These are phyloP conservation scores for Oryzaephilus surinamensis DNA, from an alignment of 1,140 invertebrate species.

Conservation along the genomic window DNA sequence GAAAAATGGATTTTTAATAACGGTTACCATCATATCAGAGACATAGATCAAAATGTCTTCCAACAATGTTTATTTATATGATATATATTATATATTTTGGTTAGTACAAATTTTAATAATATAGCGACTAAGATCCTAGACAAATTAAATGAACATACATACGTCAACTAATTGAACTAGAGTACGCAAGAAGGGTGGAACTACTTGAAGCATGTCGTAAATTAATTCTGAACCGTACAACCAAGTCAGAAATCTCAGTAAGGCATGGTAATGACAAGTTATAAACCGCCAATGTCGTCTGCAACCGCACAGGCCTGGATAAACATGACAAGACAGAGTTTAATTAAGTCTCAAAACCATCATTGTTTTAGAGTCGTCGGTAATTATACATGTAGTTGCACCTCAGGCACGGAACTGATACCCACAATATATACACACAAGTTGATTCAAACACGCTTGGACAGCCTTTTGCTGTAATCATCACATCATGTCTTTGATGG, in stretches of 20 bases:
- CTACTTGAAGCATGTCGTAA: constrained; percentile 12
- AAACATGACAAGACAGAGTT: constrained; percentile 32
- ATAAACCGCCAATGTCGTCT: constrained; percentile 31
- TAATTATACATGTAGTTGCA: constrained; percentile 29
- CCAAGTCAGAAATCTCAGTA: constrained; percentile 24
- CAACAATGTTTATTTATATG: no score
- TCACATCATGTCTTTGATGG: no score
- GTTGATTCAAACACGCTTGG: no score
- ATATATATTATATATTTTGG: no score
- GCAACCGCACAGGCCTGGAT: constrained; percentile 22
- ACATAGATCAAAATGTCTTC: no score
- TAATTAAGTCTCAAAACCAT: constrained; percentile 33
- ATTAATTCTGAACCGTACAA: constrained; percentile 11
- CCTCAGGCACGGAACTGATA: constrained; percentile 19
- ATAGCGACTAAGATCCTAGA: constrained; percentile 1
- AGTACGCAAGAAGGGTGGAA: constrained; percentile 12
- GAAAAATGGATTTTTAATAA: no score
- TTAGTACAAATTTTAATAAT: no score
- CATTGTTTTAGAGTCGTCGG: constrained; percentile 28
- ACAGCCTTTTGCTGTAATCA: no score
- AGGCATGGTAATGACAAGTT: constrained; percentile 34
- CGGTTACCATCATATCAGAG: no score
- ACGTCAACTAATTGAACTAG: constrained; percentile 12
- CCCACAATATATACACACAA: no score
- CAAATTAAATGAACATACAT: constrained; percentile 7